Evolutionary conservation across 2,888 invertebrate genomes (phyloP), one percentile per base, ranked within the genome.

Genomic region (Acrobasis suavella): DNA sequence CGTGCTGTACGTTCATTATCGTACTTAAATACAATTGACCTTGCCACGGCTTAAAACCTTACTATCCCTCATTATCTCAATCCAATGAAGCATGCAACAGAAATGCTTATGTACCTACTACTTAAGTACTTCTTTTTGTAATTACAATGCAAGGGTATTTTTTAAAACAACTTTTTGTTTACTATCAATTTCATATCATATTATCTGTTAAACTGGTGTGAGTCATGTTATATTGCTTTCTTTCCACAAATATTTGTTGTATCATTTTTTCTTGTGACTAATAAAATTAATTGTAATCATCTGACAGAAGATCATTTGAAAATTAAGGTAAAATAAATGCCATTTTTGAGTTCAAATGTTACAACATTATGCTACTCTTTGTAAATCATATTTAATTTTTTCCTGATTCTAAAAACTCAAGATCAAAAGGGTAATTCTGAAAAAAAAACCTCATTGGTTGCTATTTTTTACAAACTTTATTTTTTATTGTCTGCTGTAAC

Each of bases 1-100:
- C 67, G 65, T 67, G 58, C 63, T 54, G 51, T 58, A 64, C 58
- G 38, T 50, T 62, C 52, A 65, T 65, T 67, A 65, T 14, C 64
- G 64, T 65, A 64, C 51, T 65, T 38, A 22, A 49, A 54, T 61
- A 54, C 16, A 22, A 17, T 15, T 55, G 62, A 46, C 62, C 62
- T 62, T 62, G 62, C 37, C 8, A 37, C 49, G 32, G 49, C 32
- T 46, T 46, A 37, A 55, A 49, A 54, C 32, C 49, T 50, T 62
- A 49, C 46, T 62, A 54, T 62, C 15, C 55, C 15, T 61, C 39
- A 54, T 54, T 46, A 55, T 49, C 37, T 37, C 8, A 49, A 62
- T 15, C 38, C 46, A 55, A 46, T 62, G 50, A 55, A 51, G 60
- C 60, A 52, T 60, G 22, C n/a, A 51, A 56, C 12, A 16, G 22